These are phyloP conservation scores for Petrocephalus zakoni DNA, from an alignment of 2,113 vertebrate genomes.

Conservation along the genomic window DNA sequence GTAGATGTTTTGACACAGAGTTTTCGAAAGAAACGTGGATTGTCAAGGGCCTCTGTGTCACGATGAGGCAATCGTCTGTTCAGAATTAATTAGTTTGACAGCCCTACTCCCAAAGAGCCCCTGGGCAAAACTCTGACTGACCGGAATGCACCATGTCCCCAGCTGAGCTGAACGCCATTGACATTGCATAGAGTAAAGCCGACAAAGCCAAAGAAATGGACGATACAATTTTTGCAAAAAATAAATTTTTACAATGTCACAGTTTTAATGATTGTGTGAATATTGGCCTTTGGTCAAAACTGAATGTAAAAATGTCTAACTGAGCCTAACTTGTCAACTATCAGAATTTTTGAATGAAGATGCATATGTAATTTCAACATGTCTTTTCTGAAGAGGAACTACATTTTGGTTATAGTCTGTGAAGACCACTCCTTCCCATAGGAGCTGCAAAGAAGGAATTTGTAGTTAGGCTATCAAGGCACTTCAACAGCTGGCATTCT, in stretches of 20 bases:
- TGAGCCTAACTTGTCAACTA: not conserved
- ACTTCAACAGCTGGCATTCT: no score
- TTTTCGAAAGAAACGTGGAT: not conserved
- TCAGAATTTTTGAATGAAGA: not conserved
- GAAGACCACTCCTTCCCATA: not conserved
- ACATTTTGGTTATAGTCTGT: not conserved
- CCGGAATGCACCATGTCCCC: not conserved
- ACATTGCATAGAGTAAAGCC: not conserved
- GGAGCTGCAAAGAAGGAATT: no score
- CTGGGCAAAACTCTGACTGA: not conserved
- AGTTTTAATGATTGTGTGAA: not conserved
- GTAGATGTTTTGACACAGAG: not conserved
- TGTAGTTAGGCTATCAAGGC: no score
- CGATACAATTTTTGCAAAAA: not conserved
- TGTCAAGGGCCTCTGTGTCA: not conserved
- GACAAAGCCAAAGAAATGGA: not conserved
- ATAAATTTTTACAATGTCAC: not conserved
- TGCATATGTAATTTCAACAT: not conserved
- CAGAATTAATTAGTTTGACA: constrained; percentile 3
- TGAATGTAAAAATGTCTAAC: not conserved
- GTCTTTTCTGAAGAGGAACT: not conserved
- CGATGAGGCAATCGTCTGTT: not conserved
- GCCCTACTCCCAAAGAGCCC: not conserved
- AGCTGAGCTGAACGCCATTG: not conserved
- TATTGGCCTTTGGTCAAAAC: not conserved